phyloP scores from a whole-genome alignment of 2,888 invertebrate species.

The Odontocerum albicorne region DNA sequence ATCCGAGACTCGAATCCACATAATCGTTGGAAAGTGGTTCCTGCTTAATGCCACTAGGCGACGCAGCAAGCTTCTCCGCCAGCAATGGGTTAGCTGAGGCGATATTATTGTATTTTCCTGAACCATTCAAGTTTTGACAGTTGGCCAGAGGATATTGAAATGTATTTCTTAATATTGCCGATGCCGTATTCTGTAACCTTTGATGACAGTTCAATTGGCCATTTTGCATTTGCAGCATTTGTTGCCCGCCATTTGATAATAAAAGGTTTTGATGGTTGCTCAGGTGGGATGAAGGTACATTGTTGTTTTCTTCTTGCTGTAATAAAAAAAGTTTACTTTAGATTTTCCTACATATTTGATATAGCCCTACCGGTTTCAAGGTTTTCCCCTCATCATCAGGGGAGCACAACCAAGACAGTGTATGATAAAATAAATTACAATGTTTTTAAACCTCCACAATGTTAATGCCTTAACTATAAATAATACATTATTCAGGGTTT shows the following conservation, averaged over 20 bases:
- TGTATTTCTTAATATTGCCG: conserved; percentile 30
- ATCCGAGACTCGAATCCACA: conserved; percentile 56
- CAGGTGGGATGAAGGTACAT: conserved; percentile 51
- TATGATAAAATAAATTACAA: too few relatives aligned
- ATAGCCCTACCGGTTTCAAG: too few relatives aligned
- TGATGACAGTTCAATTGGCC: conserved; percentile 47
- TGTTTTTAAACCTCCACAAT: too few relatives aligned
- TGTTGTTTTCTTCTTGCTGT: conserved; percentile 61
- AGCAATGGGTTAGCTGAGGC: conserved; percentile 85
- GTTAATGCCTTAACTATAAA: too few relatives aligned
- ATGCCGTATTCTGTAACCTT: conserved; percentile 40
- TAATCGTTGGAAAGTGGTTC: conserved; percentile 57
- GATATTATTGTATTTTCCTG: conserved; percentile 70
- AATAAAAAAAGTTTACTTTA: conserved; percentile 43
- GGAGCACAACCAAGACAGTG: too few relatives aligned
- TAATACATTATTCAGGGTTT: too few relatives aligned
- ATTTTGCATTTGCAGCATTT: conserved; percentile 45
- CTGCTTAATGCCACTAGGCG: conserved; percentile 64
- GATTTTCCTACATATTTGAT: too few relatives aligned
- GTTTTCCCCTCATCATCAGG: too few relatives aligned
- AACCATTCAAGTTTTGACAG: conserved; percentile 53
- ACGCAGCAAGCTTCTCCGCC: conserved; percentile 81
- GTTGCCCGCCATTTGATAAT: conserved; percentile 22
- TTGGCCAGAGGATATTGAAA: conserved; percentile 41
- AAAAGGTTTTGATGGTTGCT: conserved; percentile 41